These are phyloP conservation scores for Chrysotoxum bicinctum DNA, from an alignment of 2,888 invertebrate species.

Conservation along the genomic window DNA sequence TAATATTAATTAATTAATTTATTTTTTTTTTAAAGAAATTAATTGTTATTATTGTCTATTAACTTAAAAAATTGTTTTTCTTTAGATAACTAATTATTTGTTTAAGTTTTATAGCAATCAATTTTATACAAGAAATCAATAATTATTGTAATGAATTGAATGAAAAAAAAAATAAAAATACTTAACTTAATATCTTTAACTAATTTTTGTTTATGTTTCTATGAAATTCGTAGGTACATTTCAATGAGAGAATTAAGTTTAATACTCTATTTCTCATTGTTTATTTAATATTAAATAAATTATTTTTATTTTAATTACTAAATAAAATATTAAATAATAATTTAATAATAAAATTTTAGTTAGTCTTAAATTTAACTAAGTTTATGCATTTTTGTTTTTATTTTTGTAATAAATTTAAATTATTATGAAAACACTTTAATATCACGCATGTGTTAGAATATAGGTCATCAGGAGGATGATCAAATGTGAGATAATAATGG, in stretches of 20 bases:
- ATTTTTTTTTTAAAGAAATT: constrained; percentile 54
- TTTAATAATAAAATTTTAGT: constrained; percentile 46
- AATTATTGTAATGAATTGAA: constrained; percentile 44
- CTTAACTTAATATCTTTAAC: constrained; percentile 22
- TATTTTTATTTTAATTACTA: constrained; percentile 4
- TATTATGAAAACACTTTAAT: constrained; percentile 75
- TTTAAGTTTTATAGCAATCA: constrained; percentile 16
- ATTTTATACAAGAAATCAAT: constrained; percentile 57
- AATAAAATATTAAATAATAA: not conserved
- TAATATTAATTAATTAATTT: constrained; percentile 25
- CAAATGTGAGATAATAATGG: constrained; percentile 77
- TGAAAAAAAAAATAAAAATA: not conserved
- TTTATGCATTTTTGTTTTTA: constrained; percentile 13
- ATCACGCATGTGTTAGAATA: constrained; percentile 80
- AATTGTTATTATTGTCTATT: constrained; percentile 75
- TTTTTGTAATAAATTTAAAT: constrained; percentile 24
- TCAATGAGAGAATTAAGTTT: constrained; percentile 35
- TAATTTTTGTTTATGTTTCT: constrained; percentile 15
- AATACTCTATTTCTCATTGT: constrained; percentile 4
- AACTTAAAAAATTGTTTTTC: constrained; percentile 67
- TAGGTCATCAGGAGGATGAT: constrained; percentile 78
- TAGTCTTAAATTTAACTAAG: constrained; percentile 68
- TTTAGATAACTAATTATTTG: constrained; percentile 35
- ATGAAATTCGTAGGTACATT: constrained; percentile 73
- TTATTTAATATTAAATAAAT: constrained; percentile 2